Evolutionary conservation across 2,113 vertebrate genomes (phyloP).

Genomic region (Toxotes jaculatrix): DNA sequence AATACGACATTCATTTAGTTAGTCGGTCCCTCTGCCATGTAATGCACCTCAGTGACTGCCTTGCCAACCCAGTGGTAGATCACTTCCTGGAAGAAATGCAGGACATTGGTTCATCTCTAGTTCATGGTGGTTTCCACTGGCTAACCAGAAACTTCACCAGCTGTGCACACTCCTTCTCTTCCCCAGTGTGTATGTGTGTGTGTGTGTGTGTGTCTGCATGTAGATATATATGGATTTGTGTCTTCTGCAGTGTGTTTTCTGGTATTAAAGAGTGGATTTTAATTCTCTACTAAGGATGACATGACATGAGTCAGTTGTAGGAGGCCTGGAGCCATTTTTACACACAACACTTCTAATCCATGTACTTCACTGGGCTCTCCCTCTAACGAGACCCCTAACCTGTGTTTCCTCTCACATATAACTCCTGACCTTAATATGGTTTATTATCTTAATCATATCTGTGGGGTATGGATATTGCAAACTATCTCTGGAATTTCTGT

Average conservation of each 20-base stretch:
- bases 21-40: conserved; percentile 15
- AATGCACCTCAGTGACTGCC: conserved; percentile 31
- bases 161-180: conserved; percentile 10
- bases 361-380: neutral
- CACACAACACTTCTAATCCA: conserved; percentile 6
- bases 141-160: conserved; percentile 25
- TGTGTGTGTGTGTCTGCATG: neutral
- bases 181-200: neutral
- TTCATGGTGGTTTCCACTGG: conserved; percentile 24
- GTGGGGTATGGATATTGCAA: conserved; percentile 16
- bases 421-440: conserved; percentile 16
- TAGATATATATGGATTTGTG: conserved; percentile 7
- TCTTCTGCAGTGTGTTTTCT: conserved; percentile 31
- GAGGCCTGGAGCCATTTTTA: conserved; percentile 15
- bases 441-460: conserved; percentile 47
- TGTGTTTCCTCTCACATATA: conserved; percentile 12
- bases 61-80: conserved; percentile 14
- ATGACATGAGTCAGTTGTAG: conserved; percentile 22
- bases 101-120: conserved; percentile 44
- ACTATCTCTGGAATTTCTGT: neutral
- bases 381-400: neutral
- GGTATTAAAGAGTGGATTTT: neutral
- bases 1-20: conserved; percentile 37
- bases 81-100: conserved; percentile 24
- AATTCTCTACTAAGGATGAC: neutral